phyloP scores from a whole-genome alignment of 2,797 vertebrate species.

The Garrulus glandarius region DNA sequence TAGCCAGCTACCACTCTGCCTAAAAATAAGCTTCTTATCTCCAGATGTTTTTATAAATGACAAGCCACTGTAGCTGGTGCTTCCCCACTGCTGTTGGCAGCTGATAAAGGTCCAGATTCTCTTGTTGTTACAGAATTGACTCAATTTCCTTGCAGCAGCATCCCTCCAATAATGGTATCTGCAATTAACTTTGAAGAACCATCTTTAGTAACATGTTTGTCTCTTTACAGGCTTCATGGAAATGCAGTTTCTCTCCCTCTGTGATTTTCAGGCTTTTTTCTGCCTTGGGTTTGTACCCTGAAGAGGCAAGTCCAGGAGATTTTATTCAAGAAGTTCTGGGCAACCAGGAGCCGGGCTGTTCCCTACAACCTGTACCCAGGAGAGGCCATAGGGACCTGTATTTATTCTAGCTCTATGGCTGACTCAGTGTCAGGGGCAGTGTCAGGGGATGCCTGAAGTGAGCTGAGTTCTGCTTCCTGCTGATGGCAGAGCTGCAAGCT shows the following conservation, averaged over 20 bases:
- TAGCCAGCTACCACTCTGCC: not conserved
- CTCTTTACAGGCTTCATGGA: not conserved
- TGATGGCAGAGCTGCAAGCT: not conserved
- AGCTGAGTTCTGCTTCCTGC: not conserved
- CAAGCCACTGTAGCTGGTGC: not conserved
- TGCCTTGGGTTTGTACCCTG: not conserved
- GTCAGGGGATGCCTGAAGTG: not conserved
- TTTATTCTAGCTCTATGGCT: not conserved
- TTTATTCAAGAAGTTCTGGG: not conserved
- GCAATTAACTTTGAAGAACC: not conserved
- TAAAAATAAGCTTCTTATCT: slow-evolving; percentile 31
- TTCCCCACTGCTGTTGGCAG: not conserved
- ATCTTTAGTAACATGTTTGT: not conserved
- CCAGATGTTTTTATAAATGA: slow-evolving; percentile 12
- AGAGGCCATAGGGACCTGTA: not conserved
- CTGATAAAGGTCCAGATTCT: not conserved
- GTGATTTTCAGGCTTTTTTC: not conserved
- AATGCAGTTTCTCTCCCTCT: not conserved
- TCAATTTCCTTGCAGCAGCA: not conserved
- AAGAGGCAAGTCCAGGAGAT: not conserved
- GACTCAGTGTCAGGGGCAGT: not conserved
- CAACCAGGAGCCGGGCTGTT: not conserved
- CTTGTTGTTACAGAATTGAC: not conserved
- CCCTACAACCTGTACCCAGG: too few species aligned
- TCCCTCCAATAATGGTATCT: not conserved